phyloP scores from a whole-genome alignment of 2,888 invertebrate genomes.

The Lamellibrachia columna region DNA sequence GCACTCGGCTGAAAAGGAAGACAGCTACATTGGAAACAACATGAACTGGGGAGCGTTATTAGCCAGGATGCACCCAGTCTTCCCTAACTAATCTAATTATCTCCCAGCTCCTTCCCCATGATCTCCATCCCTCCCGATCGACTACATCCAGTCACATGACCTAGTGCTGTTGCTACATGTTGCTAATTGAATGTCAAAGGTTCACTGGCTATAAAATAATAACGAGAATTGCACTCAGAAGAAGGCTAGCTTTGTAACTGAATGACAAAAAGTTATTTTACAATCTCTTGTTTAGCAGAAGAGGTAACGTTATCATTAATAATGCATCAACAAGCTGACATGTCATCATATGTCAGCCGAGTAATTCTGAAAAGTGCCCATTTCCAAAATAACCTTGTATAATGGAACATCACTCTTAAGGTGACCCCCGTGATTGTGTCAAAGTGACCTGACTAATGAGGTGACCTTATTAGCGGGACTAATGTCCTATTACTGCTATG shows the following conservation, averaged over 20 bases:
- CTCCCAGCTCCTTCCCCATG: background rate
- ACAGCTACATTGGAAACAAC: background rate
- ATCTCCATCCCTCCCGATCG: background rate
- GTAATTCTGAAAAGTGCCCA: background rate
- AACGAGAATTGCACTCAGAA: background rate
- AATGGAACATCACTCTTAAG: too few species aligned
- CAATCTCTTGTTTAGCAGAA: background rate
- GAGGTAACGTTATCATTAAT: background rate
- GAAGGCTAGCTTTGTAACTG: background rate
- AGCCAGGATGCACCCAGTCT: background rate
- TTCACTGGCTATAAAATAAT: background rate
- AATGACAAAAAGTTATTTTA: background rate
- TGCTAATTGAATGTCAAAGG: conserved; percentile 16
- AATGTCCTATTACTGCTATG: too few species aligned
- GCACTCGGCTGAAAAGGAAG: background rate
- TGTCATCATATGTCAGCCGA: background rate
- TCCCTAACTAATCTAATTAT: conserved; percentile 9
- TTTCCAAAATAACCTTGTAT: too few species aligned
- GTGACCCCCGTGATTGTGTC: too few species aligned
- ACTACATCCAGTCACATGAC: background rate
- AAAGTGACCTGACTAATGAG: too few species aligned
- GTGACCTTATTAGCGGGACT: too few species aligned
- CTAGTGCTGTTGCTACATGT: background rate
- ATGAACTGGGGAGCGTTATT: background rate
- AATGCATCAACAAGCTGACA: background rate